Evolutionary conservation across 1,140 invertebrate species (phyloP), one percentile per base, ranked within the genome.

Genomic region (Macrotrachela quadricornifera): DNA sequence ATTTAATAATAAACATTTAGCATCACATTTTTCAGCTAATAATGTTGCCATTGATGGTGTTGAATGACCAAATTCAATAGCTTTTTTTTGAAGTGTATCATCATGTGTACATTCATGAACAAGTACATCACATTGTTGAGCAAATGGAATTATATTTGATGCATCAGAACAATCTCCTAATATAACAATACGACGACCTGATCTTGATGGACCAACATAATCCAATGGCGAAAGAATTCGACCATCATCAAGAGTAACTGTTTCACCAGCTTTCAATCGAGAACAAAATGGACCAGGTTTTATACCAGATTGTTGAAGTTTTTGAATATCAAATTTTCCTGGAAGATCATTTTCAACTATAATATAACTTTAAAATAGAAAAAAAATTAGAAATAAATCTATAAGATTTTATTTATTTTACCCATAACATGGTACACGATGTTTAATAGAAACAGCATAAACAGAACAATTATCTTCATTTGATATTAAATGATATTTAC

Each of bases 61-160:
- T 15, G 72, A 73, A 57, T 73, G 72, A 12, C 71, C 72, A 60
- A 64, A 64, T 46, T 67, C 60, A 18, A 66, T 41, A 40, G 69
- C 69, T 52, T 64, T 65, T 44, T 68, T 64, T 46, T 58, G 55
- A 6, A 65, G 48, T 40, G 54, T 55, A 51, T 72, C 62, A 38
- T 69, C 63, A 11, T 69, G 51, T 8, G 72, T 73, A 10, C 71
- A 65, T 60, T 73, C 72, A 59, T 73, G 72, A 42, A 73, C 58
- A 12, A 72, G 49, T 4, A 72, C 59, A 60, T 72, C 67, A 51
- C 66, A 66, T 46, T 63, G 56, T 41, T 58, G 37, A 12, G 65
- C 64, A 45, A 72, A 50, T 51, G 62, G 59, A 18, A 58, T 46
- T 17, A 71, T 62, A 11, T 51, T 59, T 14, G 70, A 63, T 41